These are phyloP conservation scores for Caenorhabditis latens DNA, from an alignment of 1,140 invertebrate species.

Conservation along the genomic window DNA sequence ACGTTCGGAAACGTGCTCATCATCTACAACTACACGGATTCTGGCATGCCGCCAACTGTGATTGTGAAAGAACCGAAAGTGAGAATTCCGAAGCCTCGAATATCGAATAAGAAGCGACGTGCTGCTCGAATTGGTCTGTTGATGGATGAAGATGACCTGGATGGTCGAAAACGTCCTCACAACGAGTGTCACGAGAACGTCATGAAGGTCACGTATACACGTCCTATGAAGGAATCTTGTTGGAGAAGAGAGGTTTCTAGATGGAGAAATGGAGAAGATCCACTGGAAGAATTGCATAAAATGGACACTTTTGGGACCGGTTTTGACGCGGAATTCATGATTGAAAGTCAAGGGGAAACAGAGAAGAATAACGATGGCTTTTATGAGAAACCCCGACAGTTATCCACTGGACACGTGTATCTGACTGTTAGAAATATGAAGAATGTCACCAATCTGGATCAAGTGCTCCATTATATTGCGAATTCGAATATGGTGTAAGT, in stretches of 20 bases:
- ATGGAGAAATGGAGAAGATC: too few species aligned
- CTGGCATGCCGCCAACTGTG: background rate
- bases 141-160: too few species aligned
- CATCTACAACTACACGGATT: slow-evolving; percentile 36
- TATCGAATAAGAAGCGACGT: background rate
- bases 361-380: too few species aligned
- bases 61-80: too few species aligned
- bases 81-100: background rate
- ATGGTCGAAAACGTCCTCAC: too few species aligned
- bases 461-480: slow-evolving; percentile 8
- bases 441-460: background rate
- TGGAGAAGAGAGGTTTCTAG: too few species aligned
- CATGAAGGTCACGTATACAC: too few species aligned
- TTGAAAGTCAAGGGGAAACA: background rate
- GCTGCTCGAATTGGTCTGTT: too few species aligned
- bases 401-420: slow-evolving; percentile 10
- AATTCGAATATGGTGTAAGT: slow-evolving; percentile 48
- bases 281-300: too few species aligned
- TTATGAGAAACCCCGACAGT: background rate
- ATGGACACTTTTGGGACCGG: background rate
- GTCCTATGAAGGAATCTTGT: too few species aligned
- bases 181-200: too few species aligned
- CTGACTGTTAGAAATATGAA: slow-evolving; percentile 37
- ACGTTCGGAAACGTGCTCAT: slow-evolving; percentile 57
- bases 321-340: slow-evolving; percentile 45